Evolutionary conservation across 2,797 vertebrate genomes (phyloP).

Genomic region (Amniataba percoides): DNA sequence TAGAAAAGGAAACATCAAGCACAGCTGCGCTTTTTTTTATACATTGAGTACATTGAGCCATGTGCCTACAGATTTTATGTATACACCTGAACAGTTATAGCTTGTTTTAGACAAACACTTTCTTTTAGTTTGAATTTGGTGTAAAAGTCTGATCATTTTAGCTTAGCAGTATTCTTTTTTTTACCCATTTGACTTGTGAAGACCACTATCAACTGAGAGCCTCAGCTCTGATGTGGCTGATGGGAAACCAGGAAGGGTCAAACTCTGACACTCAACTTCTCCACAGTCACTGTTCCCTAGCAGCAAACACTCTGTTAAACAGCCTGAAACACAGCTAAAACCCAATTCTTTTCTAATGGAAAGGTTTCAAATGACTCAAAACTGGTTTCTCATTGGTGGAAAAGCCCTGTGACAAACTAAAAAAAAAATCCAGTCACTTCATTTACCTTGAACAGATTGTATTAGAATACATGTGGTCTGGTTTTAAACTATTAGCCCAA

Average conservation of each 20-base stretch:
- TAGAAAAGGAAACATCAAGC: background rate
- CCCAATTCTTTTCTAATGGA: background rate
- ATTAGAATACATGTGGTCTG: rapidly evolving
- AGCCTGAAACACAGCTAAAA: background rate
- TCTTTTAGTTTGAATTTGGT: background rate
- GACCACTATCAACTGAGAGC: background rate
- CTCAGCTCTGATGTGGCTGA: background rate
- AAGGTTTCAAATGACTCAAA: background rate
- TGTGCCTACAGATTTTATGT: conserved; percentile 7
- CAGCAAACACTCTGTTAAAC: background rate
- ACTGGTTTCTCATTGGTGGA: background rate
- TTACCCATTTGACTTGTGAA: background rate
- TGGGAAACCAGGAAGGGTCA: background rate
- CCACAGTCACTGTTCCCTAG: background rate
- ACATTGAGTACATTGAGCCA: background rate
- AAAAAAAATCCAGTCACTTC: background rate
- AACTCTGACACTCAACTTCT: background rate
- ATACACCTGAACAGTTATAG: background rate
- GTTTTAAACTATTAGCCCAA: background rate
- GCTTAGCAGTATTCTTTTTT: background rate
- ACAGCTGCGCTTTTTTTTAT: background rate
- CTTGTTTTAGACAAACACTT: background rate
- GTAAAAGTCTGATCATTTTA: background rate
- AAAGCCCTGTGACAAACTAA: background rate
- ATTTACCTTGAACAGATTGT: background rate